Base-by-base conservation (phyloP, 2,888 invertebrate species). In the Catocala fraxini region DNA sequence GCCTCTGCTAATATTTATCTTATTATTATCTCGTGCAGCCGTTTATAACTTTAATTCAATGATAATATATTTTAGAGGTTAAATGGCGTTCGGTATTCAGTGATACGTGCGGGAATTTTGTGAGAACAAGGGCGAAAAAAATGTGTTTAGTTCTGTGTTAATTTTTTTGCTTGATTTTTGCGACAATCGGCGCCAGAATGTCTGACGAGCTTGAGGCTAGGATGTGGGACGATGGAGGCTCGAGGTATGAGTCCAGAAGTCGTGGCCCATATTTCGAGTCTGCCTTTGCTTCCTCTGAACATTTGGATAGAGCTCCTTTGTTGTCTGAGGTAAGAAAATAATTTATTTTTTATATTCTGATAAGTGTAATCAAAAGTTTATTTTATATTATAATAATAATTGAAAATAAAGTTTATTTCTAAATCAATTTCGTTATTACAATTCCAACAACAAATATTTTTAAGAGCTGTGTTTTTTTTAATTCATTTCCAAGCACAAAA, bases 151-250 rank as follows among this genome's bases (percentile, higher is more conserved):
- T 77, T 65, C 54, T 75, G 76, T 73, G 73, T 71, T 66, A 15
- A 25, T 60, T 63, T 68, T 65, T 62, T 70, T 68, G 58, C 60
- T 73, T 68, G 57, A 59, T 72, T 75, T 70, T 75, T 70, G 77
- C 73, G 70, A 71, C 63, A 47, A 64, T 65, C 73, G 92, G 92
- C 91, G 91, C 93, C 93, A 92, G 92, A 80, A 94, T 94, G 93
- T 93, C 93, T 93, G 93, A 94, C 82, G 93, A 94, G 82, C 84
- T 91, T 9, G 93, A 94, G 71, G 93, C 93, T 64, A 89, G 92
- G 77, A 93, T 94, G 93, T 94, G 93, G 93, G 93, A 93, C 51
- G 93, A 94, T 55, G 92, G 87, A 41, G 86, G 86, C 56, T 89
- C 92, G 49, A 83, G 90, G 62, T 93, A 90, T 73, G 92, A 93